Percentiles rank a stretch among this genome's conserved stretches.
Evolutionary conservation across 1,140 invertebrate genomes (phyloP).

Genomic region (Pseudomyrmex pallidus): DNA sequence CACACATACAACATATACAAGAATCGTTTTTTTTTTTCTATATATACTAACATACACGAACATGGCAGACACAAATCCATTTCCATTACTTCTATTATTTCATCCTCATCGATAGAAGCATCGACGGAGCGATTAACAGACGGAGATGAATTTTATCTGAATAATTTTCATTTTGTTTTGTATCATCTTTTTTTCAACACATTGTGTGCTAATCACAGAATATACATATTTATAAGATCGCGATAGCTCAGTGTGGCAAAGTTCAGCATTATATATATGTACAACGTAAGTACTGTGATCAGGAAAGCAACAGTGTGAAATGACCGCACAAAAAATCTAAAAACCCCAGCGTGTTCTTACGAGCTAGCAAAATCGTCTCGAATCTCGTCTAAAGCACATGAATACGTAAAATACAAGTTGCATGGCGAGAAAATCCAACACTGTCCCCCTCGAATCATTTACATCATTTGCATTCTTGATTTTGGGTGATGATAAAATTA

Average conservation of each 20-base stretch:
- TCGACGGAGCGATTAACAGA: too few species aligned
- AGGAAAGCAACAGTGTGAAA: conserved; percentile 13
- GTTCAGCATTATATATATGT: conserved; percentile 54
- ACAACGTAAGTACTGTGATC: conserved; percentile 39
- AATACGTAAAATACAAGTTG: too few species aligned
- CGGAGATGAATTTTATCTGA: too few species aligned
- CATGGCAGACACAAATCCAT: too few species aligned
- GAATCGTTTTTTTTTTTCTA: conserved; percentile 56
- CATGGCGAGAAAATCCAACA: too few species aligned
- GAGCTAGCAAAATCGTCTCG: conserved; percentile 3
- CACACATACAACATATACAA: conserved; percentile 35
- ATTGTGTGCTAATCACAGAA: not conserved
- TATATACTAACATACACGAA: not conserved
- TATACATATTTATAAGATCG: conserved; percentile 1
- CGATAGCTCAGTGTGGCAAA: conserved; percentile 31
- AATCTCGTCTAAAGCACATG: not conserved
- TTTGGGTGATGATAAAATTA: conserved; percentile 9
- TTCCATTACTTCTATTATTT: too few species aligned
- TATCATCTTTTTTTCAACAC: not conserved
- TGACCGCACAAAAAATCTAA: not conserved
- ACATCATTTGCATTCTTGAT: too few species aligned
- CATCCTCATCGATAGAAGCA: too few species aligned
- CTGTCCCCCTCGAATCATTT: too few species aligned
- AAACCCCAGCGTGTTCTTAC: not conserved
- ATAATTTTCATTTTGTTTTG: not conserved